A percentile compares a stretch with the other conserved stretches of the same genome.
These are phyloP conservation scores for Akabosia matsudoensis DNA, from an alignment of 1,140 invertebrate species.

Conservation along the genomic window DNA sequence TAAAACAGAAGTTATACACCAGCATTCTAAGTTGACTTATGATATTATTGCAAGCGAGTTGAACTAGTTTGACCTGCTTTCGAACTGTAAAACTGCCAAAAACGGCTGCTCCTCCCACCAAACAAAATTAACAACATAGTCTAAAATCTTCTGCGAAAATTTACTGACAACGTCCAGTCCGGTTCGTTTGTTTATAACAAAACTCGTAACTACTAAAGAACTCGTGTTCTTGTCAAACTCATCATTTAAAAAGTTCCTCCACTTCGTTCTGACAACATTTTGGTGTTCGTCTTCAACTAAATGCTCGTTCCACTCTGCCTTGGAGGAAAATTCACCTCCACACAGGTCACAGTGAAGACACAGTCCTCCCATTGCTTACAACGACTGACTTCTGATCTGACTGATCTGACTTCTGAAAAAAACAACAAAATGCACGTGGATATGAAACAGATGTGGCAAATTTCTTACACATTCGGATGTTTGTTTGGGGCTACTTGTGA, in stretches of 20 bases:
- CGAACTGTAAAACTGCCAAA: not conserved
- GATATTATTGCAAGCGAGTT: not conserved
- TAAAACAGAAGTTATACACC: no score
- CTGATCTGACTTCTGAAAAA: no score
- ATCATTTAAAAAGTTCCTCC: not conserved
- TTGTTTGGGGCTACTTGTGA: no score
- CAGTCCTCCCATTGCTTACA: no score
- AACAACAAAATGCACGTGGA: no score
- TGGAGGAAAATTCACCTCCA: not conserved
- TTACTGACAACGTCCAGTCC: not conserved
- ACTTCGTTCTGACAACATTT: not conserved
- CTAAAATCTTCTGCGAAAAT: not conserved
- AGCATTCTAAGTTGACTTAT: no score
- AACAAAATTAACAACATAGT: not conserved
- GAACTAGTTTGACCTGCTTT: not conserved
- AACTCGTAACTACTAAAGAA: not conserved
- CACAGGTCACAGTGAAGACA: not conserved
- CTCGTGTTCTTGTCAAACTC: not conserved
- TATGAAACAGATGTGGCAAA: no score
- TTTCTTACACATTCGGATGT: no score
- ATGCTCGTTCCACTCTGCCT: not conserved
- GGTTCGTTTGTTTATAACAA: not conserved
- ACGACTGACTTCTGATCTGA: no score
- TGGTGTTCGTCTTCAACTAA: not conserved
- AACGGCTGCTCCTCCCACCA: not conserved